Conservation (phyloP, 1,140 invertebrate genomes). For the Ephestia elutella region DNA sequence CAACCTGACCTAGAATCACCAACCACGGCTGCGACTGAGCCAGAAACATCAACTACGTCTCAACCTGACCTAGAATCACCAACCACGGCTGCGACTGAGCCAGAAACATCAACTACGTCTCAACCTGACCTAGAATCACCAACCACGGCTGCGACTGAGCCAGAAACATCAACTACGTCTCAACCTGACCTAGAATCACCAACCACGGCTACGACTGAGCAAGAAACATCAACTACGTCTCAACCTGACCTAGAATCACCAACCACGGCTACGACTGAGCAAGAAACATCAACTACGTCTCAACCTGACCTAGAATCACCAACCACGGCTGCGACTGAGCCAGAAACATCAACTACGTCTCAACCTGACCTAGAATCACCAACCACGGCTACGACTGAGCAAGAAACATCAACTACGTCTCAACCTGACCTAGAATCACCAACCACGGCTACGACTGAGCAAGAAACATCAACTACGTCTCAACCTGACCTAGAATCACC, state of each 20-base stretch:
- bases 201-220: too few species aligned
- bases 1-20: background rate
- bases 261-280: constrained; percentile 1
- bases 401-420: too few species aligned
- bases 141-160: background rate
- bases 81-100: background rate
- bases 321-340: too few species aligned
- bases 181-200: too few species aligned
- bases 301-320: background rate
- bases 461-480: background rate
- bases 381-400: too few species aligned
- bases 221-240: background rate
- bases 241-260: background rate
- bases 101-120: background rate
- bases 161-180: background rate
- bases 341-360: background rate
- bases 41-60: background rate
- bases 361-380: background rate
- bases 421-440: too few species aligned
- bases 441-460: constrained; percentile 5
- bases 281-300: background rate
- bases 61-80: background rate
- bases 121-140: background rate
- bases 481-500: background rate
- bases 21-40: too few species aligned